phyloP scores from a whole-genome alignment of 2,113 vertebrate genomes.

The Acrocephalus arundinaceus region DNA sequence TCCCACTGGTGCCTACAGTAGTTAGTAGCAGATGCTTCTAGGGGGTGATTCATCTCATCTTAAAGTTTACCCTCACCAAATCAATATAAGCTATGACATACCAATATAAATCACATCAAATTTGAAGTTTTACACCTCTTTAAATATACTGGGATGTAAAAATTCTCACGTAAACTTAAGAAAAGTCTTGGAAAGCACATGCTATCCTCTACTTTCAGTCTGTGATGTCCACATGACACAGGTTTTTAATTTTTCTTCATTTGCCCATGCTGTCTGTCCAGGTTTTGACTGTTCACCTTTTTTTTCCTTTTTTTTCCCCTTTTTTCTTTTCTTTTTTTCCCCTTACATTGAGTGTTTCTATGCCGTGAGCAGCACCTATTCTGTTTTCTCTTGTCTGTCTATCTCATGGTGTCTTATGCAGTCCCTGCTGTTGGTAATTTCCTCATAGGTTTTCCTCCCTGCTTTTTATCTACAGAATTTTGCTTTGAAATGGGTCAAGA shows the following conservation, averaged over 20 bases:
- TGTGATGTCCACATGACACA: neutral
- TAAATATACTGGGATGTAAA: neutral
- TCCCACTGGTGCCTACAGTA: neutral
- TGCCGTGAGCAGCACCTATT: neutral
- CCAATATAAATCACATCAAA: neutral
- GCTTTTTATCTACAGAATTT: neutral
- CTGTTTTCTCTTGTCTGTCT: neutral
- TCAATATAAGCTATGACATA: neutral
- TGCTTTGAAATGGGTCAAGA: neutral
- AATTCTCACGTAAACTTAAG: neutral
- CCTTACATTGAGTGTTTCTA: neutral
- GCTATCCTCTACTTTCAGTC: neutral
- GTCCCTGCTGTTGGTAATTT: neutral
- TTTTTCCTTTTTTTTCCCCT: too few relatives aligned
- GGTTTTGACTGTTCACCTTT: neutral
- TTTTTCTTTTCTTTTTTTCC: accelerated
- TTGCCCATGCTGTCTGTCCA: neutral
- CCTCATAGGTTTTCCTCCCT: neutral
- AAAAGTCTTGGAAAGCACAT: neutral
- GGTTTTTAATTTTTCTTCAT: neutral
- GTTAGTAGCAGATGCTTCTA: constrained; percentile 28
- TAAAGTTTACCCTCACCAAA: neutral
- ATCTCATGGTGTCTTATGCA: neutral
- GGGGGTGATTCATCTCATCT: constrained; percentile 31
- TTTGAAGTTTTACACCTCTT: neutral